A percentile compares a stretch with the other conserved stretches of the same genome.
Conservation (phyloP, 2,888 invertebrate genomes). For the Galeruca laticollis region DNA sequence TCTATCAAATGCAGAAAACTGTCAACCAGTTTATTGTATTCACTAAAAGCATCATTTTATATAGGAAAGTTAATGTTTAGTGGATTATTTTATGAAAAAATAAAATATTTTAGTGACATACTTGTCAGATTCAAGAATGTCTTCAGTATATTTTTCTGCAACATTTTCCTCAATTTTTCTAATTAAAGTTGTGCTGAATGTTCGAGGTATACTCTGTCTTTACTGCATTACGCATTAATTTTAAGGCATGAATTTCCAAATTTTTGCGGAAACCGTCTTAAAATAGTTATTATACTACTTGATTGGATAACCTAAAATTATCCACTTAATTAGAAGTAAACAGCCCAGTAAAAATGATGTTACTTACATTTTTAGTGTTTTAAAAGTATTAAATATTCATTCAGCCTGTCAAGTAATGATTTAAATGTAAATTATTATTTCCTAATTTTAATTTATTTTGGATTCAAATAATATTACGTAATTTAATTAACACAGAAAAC, state of each 20-base stretch:
- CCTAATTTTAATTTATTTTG: too few relatives aligned
- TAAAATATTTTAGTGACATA: slow-evolving; percentile 27
- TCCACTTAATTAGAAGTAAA: background rate
- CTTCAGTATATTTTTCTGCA: slow-evolving; percentile 15
- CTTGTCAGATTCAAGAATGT: slow-evolving; percentile 42
- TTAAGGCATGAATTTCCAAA: slow-evolving; percentile 30
- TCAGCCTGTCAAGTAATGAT: too few relatives aligned
- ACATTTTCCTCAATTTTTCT: slow-evolving; percentile 13
- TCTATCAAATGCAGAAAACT: slow-evolving; percentile 55
- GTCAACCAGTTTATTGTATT: slow-evolving; percentile 58
- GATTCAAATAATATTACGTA: too few relatives aligned
- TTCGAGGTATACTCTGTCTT: slow-evolving; percentile 1
- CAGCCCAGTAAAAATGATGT: background rate
- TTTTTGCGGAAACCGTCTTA: background rate
- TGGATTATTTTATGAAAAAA: too few relatives aligned
- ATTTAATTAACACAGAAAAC: too few relatives aligned
- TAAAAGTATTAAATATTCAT: too few relatives aligned
- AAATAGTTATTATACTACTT: background rate
- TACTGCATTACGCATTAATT: slow-evolving; percentile 1
- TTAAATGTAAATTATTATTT: too few relatives aligned
- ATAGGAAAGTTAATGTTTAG: too few relatives aligned
- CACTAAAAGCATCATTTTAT: slow-evolving; percentile 26
- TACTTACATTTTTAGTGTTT: too few relatives aligned
- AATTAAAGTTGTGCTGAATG: slow-evolving; percentile 17
- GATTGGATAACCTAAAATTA: background rate